Base-by-base conservation (phyloP, 2,113 vertebrate species). In the Prolemur simus region DNA sequence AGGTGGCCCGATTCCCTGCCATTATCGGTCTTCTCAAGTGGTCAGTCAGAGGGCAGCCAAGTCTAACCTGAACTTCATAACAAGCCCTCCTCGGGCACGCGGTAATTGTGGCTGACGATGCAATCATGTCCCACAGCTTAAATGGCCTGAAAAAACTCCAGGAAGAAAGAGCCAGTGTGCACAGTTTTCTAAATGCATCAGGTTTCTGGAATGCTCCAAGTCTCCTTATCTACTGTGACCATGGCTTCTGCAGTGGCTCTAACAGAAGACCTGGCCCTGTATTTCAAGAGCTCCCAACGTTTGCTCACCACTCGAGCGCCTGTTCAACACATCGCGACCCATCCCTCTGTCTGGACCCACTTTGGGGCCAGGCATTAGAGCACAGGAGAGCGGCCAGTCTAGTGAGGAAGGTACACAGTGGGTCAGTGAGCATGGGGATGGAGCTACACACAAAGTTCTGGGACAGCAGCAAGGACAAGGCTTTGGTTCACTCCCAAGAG, bases 1-100 rank as follows among this genome's bases (percentile, higher is more conserved):
- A 37, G 69, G 87, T 56, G 89, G 77, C 39, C 93, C 52, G 76
- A 92, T 97, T 96, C 90, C 95, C 21, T 69, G 90, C 63, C 74
- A 92, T 94, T 89, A 91, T 8, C 82, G 85, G 45, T 64, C 69
- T 92, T 97, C 94, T 96, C 84, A 95, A 95, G 78, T 39, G 84
- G 34, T 87, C 96, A 95, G 69, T 83, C 74, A 71, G 64, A 78
- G 94, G 66, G n/a, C 47, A 96, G 95, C 90, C 52, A 77, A 83
- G 82, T 96, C 83, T 63, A 95, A 69, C 49, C 34, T 37, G 52
- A 94, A 87, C 74, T 82, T 96, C 89, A 87, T 88, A 90, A 94
- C 60, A 94, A 84, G 58, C 42, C 64, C 45, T 39, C 6, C n/a
- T 77, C 29, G 5, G 45, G 60, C 27, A 85, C 39, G 6, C 21